These are phyloP conservation scores for Cherax destructor DNA, from an alignment of 1,140 invertebrate species.

Conservation along the genomic window DNA sequence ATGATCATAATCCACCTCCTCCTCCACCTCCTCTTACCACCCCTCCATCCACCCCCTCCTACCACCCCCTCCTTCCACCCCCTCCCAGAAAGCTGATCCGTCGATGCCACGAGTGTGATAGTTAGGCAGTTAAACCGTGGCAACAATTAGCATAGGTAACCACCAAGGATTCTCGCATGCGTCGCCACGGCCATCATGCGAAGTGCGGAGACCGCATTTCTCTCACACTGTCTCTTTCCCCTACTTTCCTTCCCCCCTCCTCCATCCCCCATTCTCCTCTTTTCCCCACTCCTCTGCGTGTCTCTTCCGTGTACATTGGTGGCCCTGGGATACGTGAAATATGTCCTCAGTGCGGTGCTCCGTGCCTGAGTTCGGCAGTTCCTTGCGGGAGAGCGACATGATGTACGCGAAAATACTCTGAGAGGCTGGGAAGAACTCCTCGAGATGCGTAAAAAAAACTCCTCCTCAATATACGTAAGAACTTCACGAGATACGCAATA, in stretches of 20 bases:
- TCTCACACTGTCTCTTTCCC: background rate
- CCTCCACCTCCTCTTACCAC: background rate
- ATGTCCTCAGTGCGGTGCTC: background rate
- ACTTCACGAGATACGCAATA: no score
- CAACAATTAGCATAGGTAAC: constrained; percentile 53
- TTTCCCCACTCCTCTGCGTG: background rate
- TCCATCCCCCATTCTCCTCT: no score
- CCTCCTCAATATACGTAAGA: no score
- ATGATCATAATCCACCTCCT: background rate
- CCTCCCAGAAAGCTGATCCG: constrained; percentile 42
- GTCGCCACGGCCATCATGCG: background rate
- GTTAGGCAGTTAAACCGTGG: constrained; percentile 55
- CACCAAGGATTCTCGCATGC: constrained; percentile 11
- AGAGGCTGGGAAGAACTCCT: no score
- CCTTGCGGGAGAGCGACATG: no score
- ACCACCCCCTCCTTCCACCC: background rate
- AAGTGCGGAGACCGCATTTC: background rate
- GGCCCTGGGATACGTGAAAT: background rate
- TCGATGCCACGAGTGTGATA: constrained; percentile 43
- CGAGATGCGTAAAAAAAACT: no score
- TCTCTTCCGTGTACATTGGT: background rate
- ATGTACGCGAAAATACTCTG: no score
- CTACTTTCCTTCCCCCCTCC: no score
- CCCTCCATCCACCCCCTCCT: background rate
- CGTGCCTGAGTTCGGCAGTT: no score